Base-by-base conservation (phyloP, 2,888 invertebrate species). In the Clistopyga incitator region DNA sequence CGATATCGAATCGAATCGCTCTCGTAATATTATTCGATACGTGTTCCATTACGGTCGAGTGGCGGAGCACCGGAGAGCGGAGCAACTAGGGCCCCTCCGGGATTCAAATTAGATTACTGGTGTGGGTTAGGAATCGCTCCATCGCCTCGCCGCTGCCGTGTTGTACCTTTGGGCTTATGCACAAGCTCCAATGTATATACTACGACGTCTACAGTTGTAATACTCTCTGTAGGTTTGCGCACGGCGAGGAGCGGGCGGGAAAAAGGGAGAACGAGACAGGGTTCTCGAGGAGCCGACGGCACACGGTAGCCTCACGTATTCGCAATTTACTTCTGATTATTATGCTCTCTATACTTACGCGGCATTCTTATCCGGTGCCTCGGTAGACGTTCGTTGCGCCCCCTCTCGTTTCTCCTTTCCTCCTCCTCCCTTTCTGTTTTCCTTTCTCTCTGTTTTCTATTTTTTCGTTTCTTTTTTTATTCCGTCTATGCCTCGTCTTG, bases 291-390 rank as follows among this genome's bases (percentile, higher is more conserved):
- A 81, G 84, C 84, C 86, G 88, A 89, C 90, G 88, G 89, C 90
- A 92, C 91, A 92, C 93, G 92, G 93, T 93, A 93, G 93, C 93
- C 89, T 93, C 93, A 93, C 93, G 93, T 93, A 90, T 89, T 88
- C 87, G 92, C 92, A 93, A 93, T 93, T 93, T 93, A 89, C 92
- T 91, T 91, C 91, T 91, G 92, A 93, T 93, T 91, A 92, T 92
- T 92, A 89, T 90, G 89, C 91, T 90, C 89, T 90, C 91, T 90
- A 91, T 92, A 90, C 89, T 90, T 91, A 90, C 88, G 91, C 90
- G 90, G 84, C 76, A 81, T 85, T 75, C 78, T 76, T 82, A 80
- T 84, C 50, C 38, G 20, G 38, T 38, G 34, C 67, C 70, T 78
- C 11, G 54, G 61, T 18, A 71, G 70, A 83, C 72, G 61, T 71